Percentiles rank a stretch among this genome's conserved stretches.
phyloP scores from a whole-genome alignment of 1,140 invertebrate genomes.

The Papilio machaon region DNA sequence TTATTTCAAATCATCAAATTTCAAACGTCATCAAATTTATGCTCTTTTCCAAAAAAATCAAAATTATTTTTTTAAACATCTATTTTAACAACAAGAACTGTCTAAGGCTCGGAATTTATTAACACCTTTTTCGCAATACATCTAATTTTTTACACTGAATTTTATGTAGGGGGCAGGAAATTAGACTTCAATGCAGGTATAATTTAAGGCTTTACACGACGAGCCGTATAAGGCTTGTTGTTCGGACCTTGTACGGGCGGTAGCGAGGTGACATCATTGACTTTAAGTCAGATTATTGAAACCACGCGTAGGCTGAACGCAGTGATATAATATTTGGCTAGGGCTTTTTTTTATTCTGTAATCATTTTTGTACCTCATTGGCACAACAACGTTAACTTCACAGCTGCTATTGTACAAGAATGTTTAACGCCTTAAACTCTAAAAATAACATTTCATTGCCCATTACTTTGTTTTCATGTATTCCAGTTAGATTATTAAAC shows the following conservation, averaged over 20 bases:
- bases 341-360: background rate
- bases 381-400: background rate
- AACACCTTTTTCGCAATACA: background rate
- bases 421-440: slow-evolving; percentile 31
- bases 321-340: background rate
- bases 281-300: background rate
- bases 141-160: slow-evolving; percentile 15
- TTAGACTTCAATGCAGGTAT: slow-evolving; percentile 7
- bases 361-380: too few relatives aligned
- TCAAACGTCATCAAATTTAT: too few relatives aligned
- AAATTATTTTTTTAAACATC: too few relatives aligned
- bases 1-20: too few relatives aligned
- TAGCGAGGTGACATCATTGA: slow-evolving; percentile 17
- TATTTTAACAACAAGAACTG: too few relatives aligned
- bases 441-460: slow-evolving; percentile 23
- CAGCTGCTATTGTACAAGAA: background rate
- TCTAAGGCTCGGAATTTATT: background rate
- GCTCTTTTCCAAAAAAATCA: too few relatives aligned
- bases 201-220: slow-evolving; percentile 10
- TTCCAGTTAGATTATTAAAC: slow-evolving; percentile 34
- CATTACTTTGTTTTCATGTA: slow-evolving; percentile 33
- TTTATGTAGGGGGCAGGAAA: slow-evolving; percentile 29
- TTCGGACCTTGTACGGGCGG: slow-evolving; percentile 25
- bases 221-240: slow-evolving; percentile 8
- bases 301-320: background rate